Percentiles rank a stretch among this genome's conserved stretches.
Conservation (phyloP, 2,888 invertebrate species). For the Theristus sp. region DNA sequence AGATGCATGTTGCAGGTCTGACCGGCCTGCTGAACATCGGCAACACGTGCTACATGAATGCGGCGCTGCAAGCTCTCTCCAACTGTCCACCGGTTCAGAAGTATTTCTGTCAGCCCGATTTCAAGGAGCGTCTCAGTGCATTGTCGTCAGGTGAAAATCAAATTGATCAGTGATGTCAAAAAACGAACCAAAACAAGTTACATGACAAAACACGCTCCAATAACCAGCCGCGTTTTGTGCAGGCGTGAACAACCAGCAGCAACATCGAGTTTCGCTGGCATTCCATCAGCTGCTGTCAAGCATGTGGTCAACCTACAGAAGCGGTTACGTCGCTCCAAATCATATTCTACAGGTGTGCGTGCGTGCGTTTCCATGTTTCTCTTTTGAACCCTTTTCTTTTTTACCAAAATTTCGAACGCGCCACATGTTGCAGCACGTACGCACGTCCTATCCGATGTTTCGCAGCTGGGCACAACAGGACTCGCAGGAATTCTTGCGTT, state of each 20-base stretch:
- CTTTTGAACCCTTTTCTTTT: background rate
- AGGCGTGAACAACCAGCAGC: too few species aligned
- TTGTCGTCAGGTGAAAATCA: background rate
- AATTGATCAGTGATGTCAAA: background rate
- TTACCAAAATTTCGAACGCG: too few species aligned
- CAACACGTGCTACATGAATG: constrained; percentile 97
- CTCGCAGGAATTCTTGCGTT: constrained; percentile 87
- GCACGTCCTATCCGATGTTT: constrained; percentile 62
- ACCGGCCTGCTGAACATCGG: constrained; percentile 87
- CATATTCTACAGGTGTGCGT: background rate
- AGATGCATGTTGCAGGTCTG: constrained; percentile 40
- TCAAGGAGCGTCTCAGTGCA: background rate
- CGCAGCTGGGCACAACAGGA: constrained; percentile 92
- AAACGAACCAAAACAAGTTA: background rate
- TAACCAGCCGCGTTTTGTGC: background rate
- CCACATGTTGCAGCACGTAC: constrained; percentile 13
- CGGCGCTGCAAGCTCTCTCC: constrained; percentile 80
- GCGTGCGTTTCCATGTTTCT: background rate
- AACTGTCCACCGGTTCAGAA: constrained; percentile 71
- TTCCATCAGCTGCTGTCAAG: background rate
- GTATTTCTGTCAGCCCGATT: constrained; percentile 43
- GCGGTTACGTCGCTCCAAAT: background rate
- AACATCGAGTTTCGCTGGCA: too few species aligned
- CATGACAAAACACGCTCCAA: too few species aligned
- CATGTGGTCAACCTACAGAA: background rate